Base-by-base conservation (phyloP, 2,113 vertebrate genomes). In the Ginglymostoma cirratum region DNA sequence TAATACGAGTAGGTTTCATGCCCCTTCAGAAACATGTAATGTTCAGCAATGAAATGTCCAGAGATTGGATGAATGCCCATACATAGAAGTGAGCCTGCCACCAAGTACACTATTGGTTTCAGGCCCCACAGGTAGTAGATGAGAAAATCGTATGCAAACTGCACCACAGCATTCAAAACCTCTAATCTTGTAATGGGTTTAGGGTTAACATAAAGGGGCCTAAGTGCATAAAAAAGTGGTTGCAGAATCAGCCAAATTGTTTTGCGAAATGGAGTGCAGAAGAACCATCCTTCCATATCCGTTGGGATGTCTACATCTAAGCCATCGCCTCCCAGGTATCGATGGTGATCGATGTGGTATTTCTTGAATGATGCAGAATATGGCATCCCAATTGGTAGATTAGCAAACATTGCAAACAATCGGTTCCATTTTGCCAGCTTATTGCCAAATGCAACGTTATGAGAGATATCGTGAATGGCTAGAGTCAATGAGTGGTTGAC, bases 1-100 rank as follows among this genome's bases (percentile, higher is more conserved):
- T 99, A 99, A 96, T 99, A 99, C 2, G 99, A 99, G 97, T 99
- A 99, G 0, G 99, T 99, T 97, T 99, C 99, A 0, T 99, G 97
- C 72, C 99, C 99, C 97, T 99, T 99, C 96, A 98, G 95, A 96
- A 99, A 99, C 99, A 99, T 98, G 96, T 99, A 99, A 97, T 99
- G 99, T 96, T 99, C 99, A 0, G 99, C 99, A 96, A 99, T 99
- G 55, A 99, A 99, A 96, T 99, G 99, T 96, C 99, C 99, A 1
- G 99, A 99, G 97, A 99, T 98, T 72, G 99, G 99, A 97, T 99
- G 99, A 87, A 99, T 96, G 30, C 99, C 99, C 98, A 99, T 97
- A 96, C 99, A 98, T 96, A 99, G 97, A 0, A 99, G 89, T 1
- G 98, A 97, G 96, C 99, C 98, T 55, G 98, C 98, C 96, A 99